A percentile compares a stretch with the other conserved stretches of the same genome.
Conservation (phyloP, 2,888 invertebrate species). For the Aquatica leii region DNA sequence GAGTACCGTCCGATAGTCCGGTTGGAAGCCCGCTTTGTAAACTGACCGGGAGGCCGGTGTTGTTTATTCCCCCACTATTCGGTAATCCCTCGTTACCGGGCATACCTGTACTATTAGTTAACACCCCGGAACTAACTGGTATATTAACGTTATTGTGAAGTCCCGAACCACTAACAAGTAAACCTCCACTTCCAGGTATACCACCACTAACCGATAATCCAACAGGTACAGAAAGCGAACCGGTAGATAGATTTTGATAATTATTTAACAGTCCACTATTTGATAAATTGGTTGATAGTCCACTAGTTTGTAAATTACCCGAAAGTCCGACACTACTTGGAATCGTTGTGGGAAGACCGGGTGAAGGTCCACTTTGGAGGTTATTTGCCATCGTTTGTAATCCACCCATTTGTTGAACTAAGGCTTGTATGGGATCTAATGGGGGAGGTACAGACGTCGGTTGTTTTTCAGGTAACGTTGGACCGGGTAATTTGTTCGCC, state of each 20-base stretch:
- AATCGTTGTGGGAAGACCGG: constrained; percentile 33
- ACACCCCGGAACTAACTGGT: constrained; percentile 16
- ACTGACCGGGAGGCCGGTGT: constrained; percentile 24
- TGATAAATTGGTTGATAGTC: constrained; percentile 27
- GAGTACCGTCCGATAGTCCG: constrained; percentile 18
- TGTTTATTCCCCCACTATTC: constrained; percentile 19
- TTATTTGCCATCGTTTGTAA: constrained; percentile 56
- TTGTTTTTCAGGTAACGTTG: constrained; percentile 52
- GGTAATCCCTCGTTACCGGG: constrained; percentile 23
- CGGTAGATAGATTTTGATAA: constrained; percentile 25
- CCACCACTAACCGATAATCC: constrained; percentile 24
- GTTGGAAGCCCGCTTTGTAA: constrained; percentile 33
- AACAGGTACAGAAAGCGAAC: constrained; percentile 17
- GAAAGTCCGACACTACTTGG: constrained; percentile 32
- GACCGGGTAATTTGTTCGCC: constrained; percentile 56
- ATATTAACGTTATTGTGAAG: constrained; percentile 13
- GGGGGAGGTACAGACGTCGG: constrained; percentile 49
- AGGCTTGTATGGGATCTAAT: constrained; percentile 63
- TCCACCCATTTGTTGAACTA: constrained; percentile 65
- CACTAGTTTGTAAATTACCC: constrained; percentile 28
- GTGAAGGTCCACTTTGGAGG: constrained; percentile 22
- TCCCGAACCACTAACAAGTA: constrained; percentile 9
- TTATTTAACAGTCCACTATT: constrained; percentile 29
- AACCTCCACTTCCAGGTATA: constrained; percentile 20
- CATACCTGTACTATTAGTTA: constrained; percentile 21